Percentiles rank a stretch among this genome's conserved stretches.
Conservation (phyloP, 2,888 invertebrate genomes). For the Serripes groenlandicus region DNA sequence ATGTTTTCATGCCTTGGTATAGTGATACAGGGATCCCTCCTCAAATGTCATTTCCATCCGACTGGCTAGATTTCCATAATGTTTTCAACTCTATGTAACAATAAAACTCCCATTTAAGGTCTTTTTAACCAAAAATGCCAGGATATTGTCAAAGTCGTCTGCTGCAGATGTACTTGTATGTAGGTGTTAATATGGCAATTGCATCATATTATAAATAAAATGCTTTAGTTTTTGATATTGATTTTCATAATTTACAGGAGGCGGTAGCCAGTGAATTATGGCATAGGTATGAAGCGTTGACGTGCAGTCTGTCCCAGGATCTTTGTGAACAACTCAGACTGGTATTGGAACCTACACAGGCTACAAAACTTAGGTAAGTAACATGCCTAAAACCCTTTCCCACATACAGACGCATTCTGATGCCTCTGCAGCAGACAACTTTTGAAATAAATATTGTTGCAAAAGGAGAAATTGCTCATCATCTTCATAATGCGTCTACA, state of each 20-base stretch:
- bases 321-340: slow-evolving; percentile 97
- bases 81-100: too few relatives aligned
- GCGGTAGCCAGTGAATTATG: slow-evolving; percentile 80
- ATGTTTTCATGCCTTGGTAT: too few relatives aligned
- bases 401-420: too few relatives aligned
- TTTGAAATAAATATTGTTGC: neutral
- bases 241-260: slow-evolving; percentile 67
- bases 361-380: slow-evolving; percentile 92
- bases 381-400: neutral
- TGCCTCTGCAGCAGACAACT: neutral
- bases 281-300: slow-evolving; percentile 85
- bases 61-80: too few relatives aligned
- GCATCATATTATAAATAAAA: neutral
- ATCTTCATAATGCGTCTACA: too few relatives aligned
- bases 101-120: too few relatives aligned
- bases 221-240: neutral
- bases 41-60: too few relatives aligned
- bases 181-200: too few relatives aligned
- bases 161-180: neutral
- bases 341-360: slow-evolving; percentile 97
- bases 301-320: slow-evolving; percentile 90
- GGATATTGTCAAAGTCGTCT: neutral
- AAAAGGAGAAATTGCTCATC: neutral
- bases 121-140: too few relatives aligned
- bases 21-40: too few relatives aligned